phyloP scores from a whole-genome alignment of 2,797 vertebrate species.

The Thunnus albacares region DNA sequence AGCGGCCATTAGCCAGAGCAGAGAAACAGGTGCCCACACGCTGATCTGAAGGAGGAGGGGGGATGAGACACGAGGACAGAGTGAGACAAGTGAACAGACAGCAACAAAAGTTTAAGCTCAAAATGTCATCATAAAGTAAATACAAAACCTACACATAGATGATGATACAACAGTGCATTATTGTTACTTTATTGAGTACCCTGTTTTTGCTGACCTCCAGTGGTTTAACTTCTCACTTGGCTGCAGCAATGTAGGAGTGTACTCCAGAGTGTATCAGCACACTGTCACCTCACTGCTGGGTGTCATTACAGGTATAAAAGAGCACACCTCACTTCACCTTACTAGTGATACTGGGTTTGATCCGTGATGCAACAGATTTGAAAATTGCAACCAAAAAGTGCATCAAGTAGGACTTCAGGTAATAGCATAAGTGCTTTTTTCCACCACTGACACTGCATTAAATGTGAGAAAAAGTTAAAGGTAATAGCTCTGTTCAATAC shows the following conservation, averaged over 20 bases:
- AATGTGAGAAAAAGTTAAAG: conserved; percentile 20
- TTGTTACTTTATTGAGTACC: too few species aligned
- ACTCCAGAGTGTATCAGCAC: too few species aligned
- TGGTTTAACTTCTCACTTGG: not conserved
- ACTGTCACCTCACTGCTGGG: not conserved
- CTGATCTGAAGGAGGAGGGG: conserved; percentile 88
- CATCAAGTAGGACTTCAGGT: not conserved
- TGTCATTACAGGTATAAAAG: not conserved
- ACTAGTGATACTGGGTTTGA: not conserved
- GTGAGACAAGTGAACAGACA: not conserved
- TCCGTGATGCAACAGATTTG: not conserved
- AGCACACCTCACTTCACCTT: not conserved
- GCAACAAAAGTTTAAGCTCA: not conserved
- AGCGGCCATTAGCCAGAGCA: conserved; percentile 92
- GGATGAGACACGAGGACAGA: conserved; percentile 5
- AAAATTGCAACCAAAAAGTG: conserved; percentile 4
- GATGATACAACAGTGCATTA: too few species aligned
- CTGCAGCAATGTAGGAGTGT: too few species aligned
- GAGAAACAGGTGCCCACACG: conserved; percentile 94
- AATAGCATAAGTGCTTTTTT: not conserved
- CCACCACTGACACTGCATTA: conserved; percentile 7
- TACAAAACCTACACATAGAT: not conserved
- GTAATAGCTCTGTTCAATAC: conserved; percentile 32
- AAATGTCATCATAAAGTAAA: not conserved
- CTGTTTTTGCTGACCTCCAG: not conserved